Percentiles rank a stretch among this genome's conserved stretches.
phyloP scores from a whole-genome alignment of 2,888 invertebrate genomes.

The Bombylius major region DNA sequence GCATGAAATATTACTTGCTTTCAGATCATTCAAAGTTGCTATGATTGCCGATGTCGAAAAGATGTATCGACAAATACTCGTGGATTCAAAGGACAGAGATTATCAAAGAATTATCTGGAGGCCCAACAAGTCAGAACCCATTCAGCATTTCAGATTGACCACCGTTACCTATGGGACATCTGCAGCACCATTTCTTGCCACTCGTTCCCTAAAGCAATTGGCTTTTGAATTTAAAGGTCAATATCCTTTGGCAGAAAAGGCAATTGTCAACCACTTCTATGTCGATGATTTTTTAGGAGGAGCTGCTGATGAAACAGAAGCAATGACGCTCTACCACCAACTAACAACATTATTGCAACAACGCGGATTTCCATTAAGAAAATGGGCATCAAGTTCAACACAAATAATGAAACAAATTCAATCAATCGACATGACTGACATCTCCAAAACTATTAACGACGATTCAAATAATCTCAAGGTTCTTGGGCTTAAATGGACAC shows the following conservation, averaged over 20 bases:
- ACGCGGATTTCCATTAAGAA: background rate
- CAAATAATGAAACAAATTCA: background rate
- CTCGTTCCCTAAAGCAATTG: conserved; percentile 13
- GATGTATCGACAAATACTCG: too few relatives aligned
- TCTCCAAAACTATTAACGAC: background rate
- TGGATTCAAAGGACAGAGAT: background rate
- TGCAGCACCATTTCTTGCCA: conserved; percentile 16
- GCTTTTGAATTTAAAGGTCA: background rate
- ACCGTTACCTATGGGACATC: conserved; percentile 17
- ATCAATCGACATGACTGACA: background rate
- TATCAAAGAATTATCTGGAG: background rate
- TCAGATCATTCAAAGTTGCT: too few relatives aligned
- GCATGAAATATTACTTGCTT: too few relatives aligned
- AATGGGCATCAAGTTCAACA: background rate
- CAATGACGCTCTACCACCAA: background rate
- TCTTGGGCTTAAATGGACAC: background rate
- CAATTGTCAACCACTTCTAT: background rate
- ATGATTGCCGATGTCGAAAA: too few relatives aligned
- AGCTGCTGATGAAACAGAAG: background rate
- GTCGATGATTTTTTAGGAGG: background rate
- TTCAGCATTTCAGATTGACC: conserved; percentile 12
- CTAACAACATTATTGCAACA: background rate
- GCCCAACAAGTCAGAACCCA: background rate
- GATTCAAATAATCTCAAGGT: background rate
- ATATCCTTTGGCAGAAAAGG: background rate